Evolutionary conservation across 37 sponge, comb jelly and placozoan genomes (phyloP).

Genomic region (Amphimedon queenslandica): DNA sequence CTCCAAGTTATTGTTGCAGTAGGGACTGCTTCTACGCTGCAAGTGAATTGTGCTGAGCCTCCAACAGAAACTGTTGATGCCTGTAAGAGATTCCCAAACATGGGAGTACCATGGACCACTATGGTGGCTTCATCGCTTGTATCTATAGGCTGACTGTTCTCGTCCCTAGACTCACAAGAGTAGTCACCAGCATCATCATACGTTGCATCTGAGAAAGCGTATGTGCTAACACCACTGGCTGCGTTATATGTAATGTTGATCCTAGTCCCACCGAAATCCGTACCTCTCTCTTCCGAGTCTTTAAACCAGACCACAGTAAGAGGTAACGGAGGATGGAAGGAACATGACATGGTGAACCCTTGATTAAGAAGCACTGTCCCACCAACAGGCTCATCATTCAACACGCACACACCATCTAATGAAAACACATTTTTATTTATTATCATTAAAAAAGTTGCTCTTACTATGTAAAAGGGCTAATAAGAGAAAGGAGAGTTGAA

Average conservation of each 20-base stretch:
- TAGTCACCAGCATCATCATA: constrained; percentile 49
- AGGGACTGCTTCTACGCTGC: constrained; percentile 46
- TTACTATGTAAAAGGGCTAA: too few relatives aligned
- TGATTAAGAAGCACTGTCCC: constrained; percentile 13
- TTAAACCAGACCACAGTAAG: constrained; percentile 16
- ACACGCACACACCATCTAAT: background rate
- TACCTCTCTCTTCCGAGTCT: background rate
- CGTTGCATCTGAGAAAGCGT: constrained; percentile 5
- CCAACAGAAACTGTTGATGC: constrained; percentile 14
- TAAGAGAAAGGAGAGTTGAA: too few relatives aligned
- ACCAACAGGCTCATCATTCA: constrained; percentile 32
- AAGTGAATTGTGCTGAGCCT: constrained; percentile 18
- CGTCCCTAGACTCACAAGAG: constrained; percentile 32
- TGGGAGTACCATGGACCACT: constrained; percentile 45
- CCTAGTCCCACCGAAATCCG: background rate
- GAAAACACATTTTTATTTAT: background rate
- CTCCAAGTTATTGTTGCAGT: constrained; percentile 28
- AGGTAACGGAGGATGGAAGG: constrained; percentile 5
- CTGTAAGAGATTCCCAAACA: constrained; percentile 9
- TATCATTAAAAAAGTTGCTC: too few relatives aligned
- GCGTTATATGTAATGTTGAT: constrained; percentile 5
- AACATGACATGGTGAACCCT: constrained; percentile 27
- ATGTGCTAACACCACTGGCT: constrained; percentile 21
- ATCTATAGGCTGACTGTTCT: background rate
- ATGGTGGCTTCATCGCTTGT: constrained; percentile 28